Base-by-base conservation (phyloP, 2,113 vertebrate genomes). In the Anhinga rufa region DNA sequence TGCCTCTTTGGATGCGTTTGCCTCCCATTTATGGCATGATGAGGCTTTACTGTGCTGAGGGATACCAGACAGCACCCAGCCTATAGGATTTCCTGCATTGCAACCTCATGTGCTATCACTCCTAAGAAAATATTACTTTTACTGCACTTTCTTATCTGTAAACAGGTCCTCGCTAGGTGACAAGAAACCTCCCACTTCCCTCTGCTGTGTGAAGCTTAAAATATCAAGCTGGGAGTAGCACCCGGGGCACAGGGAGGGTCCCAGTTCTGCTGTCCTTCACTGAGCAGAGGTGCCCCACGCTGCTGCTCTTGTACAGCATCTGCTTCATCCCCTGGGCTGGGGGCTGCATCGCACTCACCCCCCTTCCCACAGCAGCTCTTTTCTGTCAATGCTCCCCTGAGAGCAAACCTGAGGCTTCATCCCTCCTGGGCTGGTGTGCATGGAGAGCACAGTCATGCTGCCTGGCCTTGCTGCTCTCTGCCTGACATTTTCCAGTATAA, bases 261-360 rank as follows among this genome's bases (percentile, higher is more conserved):
- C 14, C 82, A 12, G 49, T 48, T 75, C 40, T 55, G 49, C 60
- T 57, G 51, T 9, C 17, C 60, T 42, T 29, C 58, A 4, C 60
- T 34, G 49, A 65, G n/a, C 40, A 62, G 28, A 65, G 28, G 17
- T 65, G 40, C 28, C 21, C 82, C 60, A 28, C 0, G 2, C 34
- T 14, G 25, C 49, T 55, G 34, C 10, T 44, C 38, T 17, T 22
- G 18, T 10, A 52, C 51, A 44, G 38, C 48, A 29, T 18, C 62
- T 65, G 46, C 42, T 48, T 14, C 42, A 22, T 38, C 29, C 60
- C 70, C 40, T 28, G 60, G 49, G 49, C 70, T 65, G 40, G 60
- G 40, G 17, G 9, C 21, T 7, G 14, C 5, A 0, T 21, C 2
- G 3, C 17, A 12, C 49, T 64, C 4, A 1, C 19, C 48, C 22